Evolutionary conservation across 1,140 invertebrate species (phyloP).

Genomic region (Scaptodrosophila lebanonensis): DNA sequence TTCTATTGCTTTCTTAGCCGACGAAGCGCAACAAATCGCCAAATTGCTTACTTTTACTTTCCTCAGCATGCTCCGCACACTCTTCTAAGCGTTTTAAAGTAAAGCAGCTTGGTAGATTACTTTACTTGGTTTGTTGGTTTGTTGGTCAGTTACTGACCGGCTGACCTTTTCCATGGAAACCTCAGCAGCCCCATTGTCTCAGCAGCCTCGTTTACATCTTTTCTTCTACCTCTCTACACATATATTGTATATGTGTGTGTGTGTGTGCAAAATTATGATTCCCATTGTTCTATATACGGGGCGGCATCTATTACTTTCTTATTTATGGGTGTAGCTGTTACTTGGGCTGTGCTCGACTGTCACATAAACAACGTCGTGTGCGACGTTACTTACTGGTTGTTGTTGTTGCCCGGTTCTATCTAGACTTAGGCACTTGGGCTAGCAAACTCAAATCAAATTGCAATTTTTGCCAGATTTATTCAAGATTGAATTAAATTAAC

Average conservation of each 20-base stretch:
- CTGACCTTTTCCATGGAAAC: conserved; percentile 51
- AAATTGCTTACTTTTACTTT: conserved; percentile 69
- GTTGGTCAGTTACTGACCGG: conserved; percentile 30
- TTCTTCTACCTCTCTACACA: conserved; percentile 1
- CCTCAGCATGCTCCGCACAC: conserved; percentile 1
- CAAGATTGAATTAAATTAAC: conserved; percentile 34
- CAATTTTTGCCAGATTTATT: conserved; percentile 25
- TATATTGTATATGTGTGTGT: not conserved
- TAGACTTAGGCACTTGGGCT: too few relatives aligned
- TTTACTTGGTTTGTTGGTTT: conserved; percentile 7
- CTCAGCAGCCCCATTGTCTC: conserved; percentile 8
- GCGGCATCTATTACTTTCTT: conserved; percentile 56
- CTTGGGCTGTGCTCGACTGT: not conserved
- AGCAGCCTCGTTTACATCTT: conserved; percentile 44
- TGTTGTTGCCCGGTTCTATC: too few relatives aligned
- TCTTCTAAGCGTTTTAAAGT: not conserved
- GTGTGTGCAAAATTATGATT: conserved; percentile 55
- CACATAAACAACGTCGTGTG: conserved; percentile 15
- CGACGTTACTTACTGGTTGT: conserved; percentile 21
- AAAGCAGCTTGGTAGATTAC: too few relatives aligned
- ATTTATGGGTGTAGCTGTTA: conserved; percentile 44
- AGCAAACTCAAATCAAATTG: too few relatives aligned
- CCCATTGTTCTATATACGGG: conserved; percentile 41
- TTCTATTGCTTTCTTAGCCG: conserved; percentile 34
- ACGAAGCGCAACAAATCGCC: conserved; percentile 54